Conservation (phyloP, 2,888 invertebrate genomes). For the Gandaritis pyraliata region DNA sequence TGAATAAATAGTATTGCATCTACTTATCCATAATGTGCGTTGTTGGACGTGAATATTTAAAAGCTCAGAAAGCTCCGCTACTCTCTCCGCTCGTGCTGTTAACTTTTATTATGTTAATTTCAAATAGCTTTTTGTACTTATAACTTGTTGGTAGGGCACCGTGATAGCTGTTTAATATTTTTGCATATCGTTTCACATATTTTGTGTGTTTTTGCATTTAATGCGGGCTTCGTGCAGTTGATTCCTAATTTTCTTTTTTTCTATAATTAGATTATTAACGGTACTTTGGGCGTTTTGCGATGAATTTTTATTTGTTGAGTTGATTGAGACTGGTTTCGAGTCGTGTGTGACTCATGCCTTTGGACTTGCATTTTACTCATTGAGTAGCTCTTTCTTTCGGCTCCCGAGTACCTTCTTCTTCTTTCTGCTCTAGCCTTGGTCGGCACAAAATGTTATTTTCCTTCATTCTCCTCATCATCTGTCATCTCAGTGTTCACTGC, state of each 20-base stretch:
- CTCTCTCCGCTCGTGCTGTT: conserved; percentile 7
- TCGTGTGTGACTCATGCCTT: too few species aligned
- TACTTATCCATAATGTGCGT: too few species aligned
- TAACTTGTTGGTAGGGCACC: conserved; percentile 36
- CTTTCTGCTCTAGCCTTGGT: too few species aligned
- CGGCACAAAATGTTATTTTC: too few species aligned
- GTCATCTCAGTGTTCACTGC: too few species aligned
- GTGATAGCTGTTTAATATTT: conserved; percentile 39
- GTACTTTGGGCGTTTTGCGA: conserved; percentile 8
- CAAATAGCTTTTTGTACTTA: conserved; percentile 40
- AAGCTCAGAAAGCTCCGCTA: neutral
- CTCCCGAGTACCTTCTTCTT: too few species aligned
- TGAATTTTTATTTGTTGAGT: conserved; percentile 5
- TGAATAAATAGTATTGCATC: too few species aligned
- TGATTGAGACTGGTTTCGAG: neutral
- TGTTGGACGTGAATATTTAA: too few species aligned
- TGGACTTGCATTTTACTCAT: too few species aligned
- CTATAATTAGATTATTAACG: conserved; percentile 24
- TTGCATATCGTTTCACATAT: conserved; percentile 34
- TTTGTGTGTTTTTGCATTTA: conserved; percentile 37
- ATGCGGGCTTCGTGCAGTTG: conserved; percentile 40
- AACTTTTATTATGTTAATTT: conserved; percentile 39
- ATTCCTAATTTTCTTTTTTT: conserved; percentile 25
- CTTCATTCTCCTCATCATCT: too few species aligned
- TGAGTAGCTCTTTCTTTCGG: too few species aligned